phyloP scores from a whole-genome alignment of 2,888 invertebrate species.

The Eupithecia abbreviata region DNA sequence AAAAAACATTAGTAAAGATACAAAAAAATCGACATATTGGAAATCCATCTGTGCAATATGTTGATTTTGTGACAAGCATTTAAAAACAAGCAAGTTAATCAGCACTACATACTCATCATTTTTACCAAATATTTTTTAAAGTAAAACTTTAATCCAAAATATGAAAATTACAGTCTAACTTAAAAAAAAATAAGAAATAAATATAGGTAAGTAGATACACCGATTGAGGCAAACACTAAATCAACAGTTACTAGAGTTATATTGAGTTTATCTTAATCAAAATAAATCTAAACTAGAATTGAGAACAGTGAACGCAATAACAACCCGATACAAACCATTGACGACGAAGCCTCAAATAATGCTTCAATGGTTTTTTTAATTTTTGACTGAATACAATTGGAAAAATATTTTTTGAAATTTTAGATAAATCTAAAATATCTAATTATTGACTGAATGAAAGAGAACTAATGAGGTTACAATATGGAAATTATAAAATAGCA shows the following conservation, averaged over 20 bases:
- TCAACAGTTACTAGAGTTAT: background rate
- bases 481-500: background rate
- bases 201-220: background rate
- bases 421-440: background rate
- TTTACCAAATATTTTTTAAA: slow-evolving; percentile 10
- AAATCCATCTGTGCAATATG: slow-evolving; percentile 33
- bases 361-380: background rate
- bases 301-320: background rate
- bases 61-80: slow-evolving; percentile 45
- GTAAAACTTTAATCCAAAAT: background rate
- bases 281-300: background rate
- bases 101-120: slow-evolving; percentile 32
- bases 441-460: background rate
- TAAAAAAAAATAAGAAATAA: slow-evolving; percentile 8
- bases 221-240: background rate
- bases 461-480: background rate
- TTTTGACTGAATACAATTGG: background rate
- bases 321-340: background rate
- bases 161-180: slow-evolving; percentile 16
- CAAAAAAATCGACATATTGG: slow-evolving; percentile 38
- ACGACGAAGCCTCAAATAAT: background rate
- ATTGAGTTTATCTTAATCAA: background rate
- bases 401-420: background rate
- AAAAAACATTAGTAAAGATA: slow-evolving; percentile 53
- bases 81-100: slow-evolving; percentile 43